Evolutionary conservation across 2,888 invertebrate species (phyloP), one percentile per base, ranked within the genome.

Genomic region (Catocala nupta): DNA sequence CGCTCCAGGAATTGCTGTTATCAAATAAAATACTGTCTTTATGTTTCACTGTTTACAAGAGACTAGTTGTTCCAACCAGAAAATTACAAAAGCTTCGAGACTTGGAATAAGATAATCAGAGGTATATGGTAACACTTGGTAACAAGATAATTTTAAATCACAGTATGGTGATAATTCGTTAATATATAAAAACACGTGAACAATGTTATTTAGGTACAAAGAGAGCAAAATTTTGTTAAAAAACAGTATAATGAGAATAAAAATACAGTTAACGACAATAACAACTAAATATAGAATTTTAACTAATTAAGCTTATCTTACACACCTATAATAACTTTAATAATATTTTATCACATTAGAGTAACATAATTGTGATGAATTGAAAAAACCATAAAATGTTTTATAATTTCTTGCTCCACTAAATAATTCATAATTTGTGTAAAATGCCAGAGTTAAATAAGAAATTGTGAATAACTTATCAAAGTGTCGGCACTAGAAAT

Each of bases 321-420:
- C 10, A 64, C 49, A 54, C 51, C 65, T 39, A 66, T 64, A 59
- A 68, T 68, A 64, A 74, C 57, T 60, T 65, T 70, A 25, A 25
- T 51, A 65, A 69, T 68, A 74, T 68, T 68, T 39, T 77, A 77
- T 77, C 77, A 77, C 77, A 78, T 77, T 64, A 71, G 63, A 78
- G 65, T 71, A 76, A 66, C 47, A 61, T 58, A 61, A n/a, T 65
- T 64, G 71, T 75, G 68, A 62, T 71, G 65, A 74, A 75, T 60
- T 71, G 63, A 63, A 60, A 65, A 68, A 52, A 51, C 34, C 43
- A 34, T 44, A 36, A n/a, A 13, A 48, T 5, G 10, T 34, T 44
- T 36, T 51, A 25, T 25, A 25, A 25, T 25, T 16, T 25, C 25
- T 3, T 25, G 25, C 25, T 25, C 25, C 25, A 25, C 1, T 25